These are phyloP conservation scores for Araneus ventricosus DNA, from an alignment of 1,140 invertebrate species.

Conservation along the genomic window DNA sequence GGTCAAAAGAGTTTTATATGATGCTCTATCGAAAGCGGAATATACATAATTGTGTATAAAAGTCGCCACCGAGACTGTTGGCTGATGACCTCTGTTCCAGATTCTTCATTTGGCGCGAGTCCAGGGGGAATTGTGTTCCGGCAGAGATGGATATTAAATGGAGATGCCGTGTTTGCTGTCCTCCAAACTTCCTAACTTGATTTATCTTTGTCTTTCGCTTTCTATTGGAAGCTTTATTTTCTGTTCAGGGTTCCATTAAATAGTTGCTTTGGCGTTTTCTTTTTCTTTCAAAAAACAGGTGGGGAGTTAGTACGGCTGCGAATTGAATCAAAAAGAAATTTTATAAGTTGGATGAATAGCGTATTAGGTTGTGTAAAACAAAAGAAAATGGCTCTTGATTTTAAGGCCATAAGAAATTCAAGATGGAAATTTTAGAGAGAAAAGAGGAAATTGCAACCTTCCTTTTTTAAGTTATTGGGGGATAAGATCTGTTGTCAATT, in stretches of 20 bases:
- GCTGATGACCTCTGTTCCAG: conserved; percentile 6
- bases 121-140: not conserved
- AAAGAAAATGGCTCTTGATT: no score
- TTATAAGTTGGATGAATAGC: not conserved
- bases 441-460: no score
- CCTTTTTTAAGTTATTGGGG: no score
- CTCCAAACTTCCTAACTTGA: not conserved
- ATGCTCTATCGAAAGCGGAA: not conserved
- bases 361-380: not conserved
- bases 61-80: conserved; percentile 8
- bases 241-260: not conserved
- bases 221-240: not conserved
- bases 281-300: not conserved
- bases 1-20: no score
- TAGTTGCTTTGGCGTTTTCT: not conserved
- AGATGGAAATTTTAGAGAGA: no score
- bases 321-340: not conserved
- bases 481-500: no score
- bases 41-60: conserved; percentile 5
- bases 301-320: not conserved
- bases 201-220: not conserved
- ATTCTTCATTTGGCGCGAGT: not conserved
- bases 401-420: no score
- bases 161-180: not conserved
- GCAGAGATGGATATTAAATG: not conserved